Evolutionary conservation across 2,888 invertebrate species (phyloP).

Genomic region (Chymomyza amoena): DNA sequence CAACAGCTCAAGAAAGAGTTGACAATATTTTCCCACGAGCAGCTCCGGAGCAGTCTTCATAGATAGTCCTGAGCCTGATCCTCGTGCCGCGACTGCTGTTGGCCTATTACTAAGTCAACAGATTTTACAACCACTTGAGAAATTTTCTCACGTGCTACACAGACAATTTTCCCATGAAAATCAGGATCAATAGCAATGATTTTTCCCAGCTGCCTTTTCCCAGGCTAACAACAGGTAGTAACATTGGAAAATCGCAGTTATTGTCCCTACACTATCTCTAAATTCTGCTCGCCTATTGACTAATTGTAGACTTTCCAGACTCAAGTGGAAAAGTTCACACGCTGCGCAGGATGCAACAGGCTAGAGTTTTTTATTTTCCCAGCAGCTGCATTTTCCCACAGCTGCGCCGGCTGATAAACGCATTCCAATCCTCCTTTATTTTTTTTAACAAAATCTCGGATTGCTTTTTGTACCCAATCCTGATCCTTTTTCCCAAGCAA

Average conservation of each 20-base stretch:
- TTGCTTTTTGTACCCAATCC: not conserved
- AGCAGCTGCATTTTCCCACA: conserved; percentile 32
- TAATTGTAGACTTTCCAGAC: not conserved
- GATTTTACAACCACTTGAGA: conserved; percentile 21
- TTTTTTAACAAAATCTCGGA: not conserved
- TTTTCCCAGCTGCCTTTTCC: not conserved
- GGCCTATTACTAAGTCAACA: conserved; percentile 19
- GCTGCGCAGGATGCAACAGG: not conserved
- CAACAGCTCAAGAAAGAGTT: not conserved
- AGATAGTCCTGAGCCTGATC: conserved; percentile 10
- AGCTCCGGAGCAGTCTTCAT: too few relatives aligned
- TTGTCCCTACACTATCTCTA: not conserved
- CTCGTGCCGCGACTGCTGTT: conserved; percentile 15
- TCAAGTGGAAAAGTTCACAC: not conserved
- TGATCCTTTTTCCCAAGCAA: conserved; percentile 1
- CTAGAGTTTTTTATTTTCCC: not conserved
- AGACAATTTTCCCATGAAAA: conserved; percentile 1
- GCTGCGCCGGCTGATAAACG: conserved; percentile 27
- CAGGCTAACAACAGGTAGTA: conserved; percentile 9
- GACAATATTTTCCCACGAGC: not conserved
- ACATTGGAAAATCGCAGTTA: not conserved
- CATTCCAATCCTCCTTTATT: conserved; percentile 3
- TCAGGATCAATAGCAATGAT: not conserved
- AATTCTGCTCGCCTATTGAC: not conserved
- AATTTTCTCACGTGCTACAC: conserved; percentile 20